Evolutionary conservation across 2,113 vertebrate genomes (phyloP).

Genomic region (Clarias batrachus): DNA sequence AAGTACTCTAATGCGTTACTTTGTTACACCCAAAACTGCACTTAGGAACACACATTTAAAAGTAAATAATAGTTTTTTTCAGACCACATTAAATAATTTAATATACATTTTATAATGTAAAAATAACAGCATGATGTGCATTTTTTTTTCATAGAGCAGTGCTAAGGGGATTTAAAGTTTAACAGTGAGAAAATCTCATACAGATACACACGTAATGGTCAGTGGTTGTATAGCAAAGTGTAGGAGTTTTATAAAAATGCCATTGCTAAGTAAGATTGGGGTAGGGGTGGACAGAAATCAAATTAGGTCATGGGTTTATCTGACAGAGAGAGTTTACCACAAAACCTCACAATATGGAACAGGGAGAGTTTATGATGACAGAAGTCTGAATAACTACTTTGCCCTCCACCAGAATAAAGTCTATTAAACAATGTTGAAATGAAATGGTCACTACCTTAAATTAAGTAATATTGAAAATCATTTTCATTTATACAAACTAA

Average conservation of each 20-base stretch:
- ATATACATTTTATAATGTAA: too few species aligned
- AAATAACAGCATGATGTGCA: too few species aligned
- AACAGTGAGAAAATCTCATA: too few species aligned
- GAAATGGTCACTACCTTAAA: too few species aligned
- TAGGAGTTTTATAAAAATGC: neutral
- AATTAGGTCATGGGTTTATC: conserved; percentile 4
- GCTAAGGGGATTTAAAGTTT: too few species aligned
- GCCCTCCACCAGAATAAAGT: neutral
- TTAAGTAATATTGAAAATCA: neutral
- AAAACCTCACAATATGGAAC: neutral
- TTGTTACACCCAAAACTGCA: too few species aligned
- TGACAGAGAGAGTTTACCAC: neutral
- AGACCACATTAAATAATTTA: too few species aligned
- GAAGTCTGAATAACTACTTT: neutral
- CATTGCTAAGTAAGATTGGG: neutral
- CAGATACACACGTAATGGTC: neutral
- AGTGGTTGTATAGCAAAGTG: neutral
- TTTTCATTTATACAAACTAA: neutral
- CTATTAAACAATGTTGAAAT: neutral
- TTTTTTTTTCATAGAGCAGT: too few species aligned
- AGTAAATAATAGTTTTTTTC: too few species aligned
- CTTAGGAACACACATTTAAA: too few species aligned
- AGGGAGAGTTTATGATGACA: neutral
- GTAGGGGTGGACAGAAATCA: neutral
- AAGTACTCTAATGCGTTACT: too few species aligned